phyloP scores from a whole-genome alignment of 2,797 vertebrate genomes.

The Leuciscus waleckii region DNA sequence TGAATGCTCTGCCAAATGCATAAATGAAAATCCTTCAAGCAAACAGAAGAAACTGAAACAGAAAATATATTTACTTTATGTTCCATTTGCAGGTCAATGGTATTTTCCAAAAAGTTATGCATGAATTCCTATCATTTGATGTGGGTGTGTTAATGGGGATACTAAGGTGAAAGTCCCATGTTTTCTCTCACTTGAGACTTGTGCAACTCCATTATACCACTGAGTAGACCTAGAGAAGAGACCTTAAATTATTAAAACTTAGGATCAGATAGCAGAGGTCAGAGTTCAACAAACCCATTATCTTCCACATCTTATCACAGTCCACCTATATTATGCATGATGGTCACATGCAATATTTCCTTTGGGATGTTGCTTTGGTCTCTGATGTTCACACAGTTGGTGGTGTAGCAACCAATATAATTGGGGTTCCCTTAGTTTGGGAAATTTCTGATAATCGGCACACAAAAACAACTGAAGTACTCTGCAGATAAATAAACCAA shows the following conservation, averaged over 20 bases:
- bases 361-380: constrained; percentile 14
- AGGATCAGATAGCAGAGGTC: constrained; percentile 60
- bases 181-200: constrained; percentile 12
- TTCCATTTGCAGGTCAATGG: neutral
- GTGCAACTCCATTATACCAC: constrained; percentile 7
- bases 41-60: neutral
- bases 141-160: neutral
- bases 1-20: neutral
- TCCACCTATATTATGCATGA: constrained; percentile 60
- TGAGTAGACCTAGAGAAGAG: constrained; percentile 33
- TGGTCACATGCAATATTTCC: constrained; percentile 35
- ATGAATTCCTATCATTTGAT: neutral
- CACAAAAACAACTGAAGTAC: neutral
- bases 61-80: neutral
- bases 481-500: neutral
- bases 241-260: constrained; percentile 58
- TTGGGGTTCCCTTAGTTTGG: neutral
- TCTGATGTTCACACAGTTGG: neutral
- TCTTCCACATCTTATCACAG: constrained; percentile 50
- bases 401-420: neutral
- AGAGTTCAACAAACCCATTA: constrained; percentile 60
- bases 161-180: neutral
- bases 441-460: neutral
- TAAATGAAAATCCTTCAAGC: neutral
- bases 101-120: neutral